These are phyloP conservation scores for Pseudeuparius sepicola DNA, from an alignment of 2,888 invertebrate species.

Conservation along the genomic window DNA sequence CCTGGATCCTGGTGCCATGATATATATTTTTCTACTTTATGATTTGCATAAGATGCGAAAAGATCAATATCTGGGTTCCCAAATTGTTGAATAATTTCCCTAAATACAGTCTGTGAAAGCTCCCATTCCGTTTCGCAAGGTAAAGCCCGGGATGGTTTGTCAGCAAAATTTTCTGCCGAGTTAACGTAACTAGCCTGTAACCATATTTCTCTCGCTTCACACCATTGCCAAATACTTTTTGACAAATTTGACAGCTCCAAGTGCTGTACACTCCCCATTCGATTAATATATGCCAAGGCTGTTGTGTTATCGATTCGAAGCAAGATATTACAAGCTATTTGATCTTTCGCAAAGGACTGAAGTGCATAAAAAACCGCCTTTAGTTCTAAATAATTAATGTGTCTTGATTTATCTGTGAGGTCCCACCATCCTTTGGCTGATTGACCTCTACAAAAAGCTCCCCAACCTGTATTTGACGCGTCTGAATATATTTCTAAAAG, in stretches of 20 bases:
- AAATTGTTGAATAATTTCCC: too few relatives aligned
- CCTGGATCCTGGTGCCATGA: too few relatives aligned
- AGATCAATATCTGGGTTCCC: too few relatives aligned
- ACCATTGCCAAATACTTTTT: slow-evolving; percentile 10
- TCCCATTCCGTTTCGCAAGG: too few relatives aligned
- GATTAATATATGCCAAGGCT: slow-evolving; percentile 11
- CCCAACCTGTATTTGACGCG: too few relatives aligned
- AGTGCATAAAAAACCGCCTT: slow-evolving; percentile 7
- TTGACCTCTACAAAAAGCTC: background rate
- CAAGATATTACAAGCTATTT: slow-evolving; percentile 9
- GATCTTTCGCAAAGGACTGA: slow-evolving; percentile 11
- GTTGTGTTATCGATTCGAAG: slow-evolving; percentile 12
- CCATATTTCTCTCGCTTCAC: slow-evolving; percentile 8
- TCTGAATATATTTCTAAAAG: too few relatives aligned
- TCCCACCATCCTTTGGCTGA: slow-evolving; percentile 7
- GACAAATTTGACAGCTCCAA: slow-evolving; percentile 3
- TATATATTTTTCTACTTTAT: too few relatives aligned
- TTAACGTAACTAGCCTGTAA: slow-evolving; percentile 5
- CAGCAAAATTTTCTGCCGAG: slow-evolving; percentile 7
- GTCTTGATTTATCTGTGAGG: slow-evolving; percentile 5
- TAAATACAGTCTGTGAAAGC: too few relatives aligned
- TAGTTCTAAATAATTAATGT: slow-evolving; percentile 14
- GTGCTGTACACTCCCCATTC: slow-evolving; percentile 7
- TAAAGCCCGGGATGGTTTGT: too few relatives aligned
- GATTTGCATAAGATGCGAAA: too few relatives aligned